These are phyloP conservation scores for Lerema accius DNA, from an alignment of 1,140 invertebrate genomes.

Conservation along the genomic window DNA sequence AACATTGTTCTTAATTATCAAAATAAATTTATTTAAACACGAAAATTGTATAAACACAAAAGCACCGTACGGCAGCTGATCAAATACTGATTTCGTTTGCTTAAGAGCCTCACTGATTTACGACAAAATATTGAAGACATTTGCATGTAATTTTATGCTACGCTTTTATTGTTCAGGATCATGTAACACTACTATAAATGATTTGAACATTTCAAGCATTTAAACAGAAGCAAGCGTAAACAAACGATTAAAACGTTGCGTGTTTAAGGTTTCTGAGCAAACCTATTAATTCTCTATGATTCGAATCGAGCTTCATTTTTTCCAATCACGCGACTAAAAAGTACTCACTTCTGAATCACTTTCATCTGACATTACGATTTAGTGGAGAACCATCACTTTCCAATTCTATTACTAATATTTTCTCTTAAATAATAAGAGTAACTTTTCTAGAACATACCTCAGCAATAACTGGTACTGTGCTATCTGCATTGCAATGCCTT, in stretches of 20 bases:
- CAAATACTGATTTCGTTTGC: conserved; percentile 54
- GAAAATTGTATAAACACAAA: conserved; percentile 47
- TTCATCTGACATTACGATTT: conserved; percentile 17
- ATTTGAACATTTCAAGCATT: conserved; percentile 48
- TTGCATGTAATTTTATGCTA: conserved; percentile 72
- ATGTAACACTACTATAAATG: conserved; percentile 73
- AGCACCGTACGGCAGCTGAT: conserved; percentile 52
- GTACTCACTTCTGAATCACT: conserved; percentile 47
- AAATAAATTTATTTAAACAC: conserved; percentile 33
- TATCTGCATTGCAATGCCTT: conserved; percentile 14
- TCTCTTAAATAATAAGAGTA: not conserved
- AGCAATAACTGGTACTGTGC: conserved; percentile 12
- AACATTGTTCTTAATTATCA: conserved; percentile 53
- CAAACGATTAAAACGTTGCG: conserved; percentile 71
- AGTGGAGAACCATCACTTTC: not conserved
- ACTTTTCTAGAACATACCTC: conserved; percentile 5
- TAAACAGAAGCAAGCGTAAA: conserved; percentile 72
- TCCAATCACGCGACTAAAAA: conserved; percentile 41
- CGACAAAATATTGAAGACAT: conserved; percentile 64
- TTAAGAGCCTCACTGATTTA: conserved; percentile 55
- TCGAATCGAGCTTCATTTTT: conserved; percentile 41
- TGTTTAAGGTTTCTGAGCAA: conserved; percentile 51
- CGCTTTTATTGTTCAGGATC: conserved; percentile 67
- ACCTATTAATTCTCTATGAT: conserved; percentile 47
- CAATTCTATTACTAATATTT: not conserved